phyloP scores from a whole-genome alignment of 2,113 vertebrate genomes.

The Calidris pugnax region DNA sequence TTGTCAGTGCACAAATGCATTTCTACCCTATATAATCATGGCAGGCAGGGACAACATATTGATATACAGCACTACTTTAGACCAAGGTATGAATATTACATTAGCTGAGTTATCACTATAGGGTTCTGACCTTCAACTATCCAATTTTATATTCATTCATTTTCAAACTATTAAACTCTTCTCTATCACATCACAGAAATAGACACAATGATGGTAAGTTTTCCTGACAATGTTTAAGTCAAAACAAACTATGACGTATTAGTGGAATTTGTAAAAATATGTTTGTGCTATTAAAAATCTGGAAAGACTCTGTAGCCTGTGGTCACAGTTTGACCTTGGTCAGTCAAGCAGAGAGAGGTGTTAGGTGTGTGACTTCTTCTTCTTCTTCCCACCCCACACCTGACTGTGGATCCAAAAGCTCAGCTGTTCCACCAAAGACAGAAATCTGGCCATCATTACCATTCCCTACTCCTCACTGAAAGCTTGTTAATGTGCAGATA shows the following conservation, averaged over 20 bases:
- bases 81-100: constrained; percentile 77
- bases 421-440: background rate
- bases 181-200: constrained; percentile 61
- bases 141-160: constrained; percentile 71
- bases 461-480: background rate
- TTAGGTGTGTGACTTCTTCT: background rate
- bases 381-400: background rate
- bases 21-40: constrained; percentile 63
- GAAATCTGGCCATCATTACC: background rate
- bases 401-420: background rate
- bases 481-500: fast-evolving
- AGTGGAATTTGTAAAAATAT: constrained; percentile 10
- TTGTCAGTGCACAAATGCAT: constrained; percentile 69
- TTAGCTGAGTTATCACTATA: constrained; percentile 75
- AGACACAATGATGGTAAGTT: constrained; percentile 42
- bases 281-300: background rate
- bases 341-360: background rate
- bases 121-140: constrained; percentile 75
- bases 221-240: constrained; percentile 65
- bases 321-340: background rate
- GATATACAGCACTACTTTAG: constrained; percentile 69
- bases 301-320: background rate
- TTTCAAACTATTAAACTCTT: constrained; percentile 69
- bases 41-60: constrained; percentile 72
- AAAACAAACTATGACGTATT: constrained; percentile 54